Percentiles rank a stretch among this genome's conserved stretches.
phyloP scores from a whole-genome alignment of 1,140 invertebrate genomes.

The Macrostomum lignano region DNA sequence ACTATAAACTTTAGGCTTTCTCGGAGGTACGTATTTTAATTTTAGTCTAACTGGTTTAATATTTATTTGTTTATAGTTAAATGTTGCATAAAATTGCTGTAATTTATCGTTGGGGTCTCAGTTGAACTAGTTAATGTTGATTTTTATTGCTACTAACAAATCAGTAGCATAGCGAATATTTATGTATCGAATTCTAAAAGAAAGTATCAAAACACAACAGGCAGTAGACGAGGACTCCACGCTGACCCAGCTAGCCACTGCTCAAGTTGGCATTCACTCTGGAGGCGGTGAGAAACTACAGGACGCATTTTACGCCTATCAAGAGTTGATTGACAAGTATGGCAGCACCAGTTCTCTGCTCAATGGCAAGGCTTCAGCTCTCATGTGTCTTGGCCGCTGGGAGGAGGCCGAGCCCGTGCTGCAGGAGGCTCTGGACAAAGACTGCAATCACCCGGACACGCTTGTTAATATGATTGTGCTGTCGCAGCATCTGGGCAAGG shows the following conservation, averaged over 20 bases:
- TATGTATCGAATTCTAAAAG: too few species aligned
- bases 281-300: constrained; percentile 80
- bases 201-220: too few species aligned
- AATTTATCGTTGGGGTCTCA: too few species aligned
- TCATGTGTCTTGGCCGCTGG: constrained; percentile 55
- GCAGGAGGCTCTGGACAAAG: constrained; percentile 59
- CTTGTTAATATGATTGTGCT: constrained; percentile 68
- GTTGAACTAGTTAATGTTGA: too few species aligned
- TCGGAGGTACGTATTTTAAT: background rate
- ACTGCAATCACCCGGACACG: constrained; percentile 63
- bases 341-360: constrained; percentile 49
- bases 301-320: constrained; percentile 87
- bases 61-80: background rate
- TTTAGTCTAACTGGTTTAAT: constrained; percentile 1
- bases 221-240: too few species aligned
- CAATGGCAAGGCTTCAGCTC: constrained; percentile 63
- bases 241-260: too few species aligned
- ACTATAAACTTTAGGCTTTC: too few species aligned
- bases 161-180: too few species aligned
- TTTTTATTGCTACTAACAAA: too few species aligned
- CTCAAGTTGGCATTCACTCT: too few species aligned
- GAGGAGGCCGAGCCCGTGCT: constrained; percentile 67
- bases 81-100: too few species aligned
- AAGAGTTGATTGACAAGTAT: constrained; percentile 76
- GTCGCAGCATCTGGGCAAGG: constrained; percentile 54